Evolutionary conservation across 1,140 invertebrate species (phyloP), one percentile per base, ranked within the genome.

Genomic region (Drosophila navojoa): DNA sequence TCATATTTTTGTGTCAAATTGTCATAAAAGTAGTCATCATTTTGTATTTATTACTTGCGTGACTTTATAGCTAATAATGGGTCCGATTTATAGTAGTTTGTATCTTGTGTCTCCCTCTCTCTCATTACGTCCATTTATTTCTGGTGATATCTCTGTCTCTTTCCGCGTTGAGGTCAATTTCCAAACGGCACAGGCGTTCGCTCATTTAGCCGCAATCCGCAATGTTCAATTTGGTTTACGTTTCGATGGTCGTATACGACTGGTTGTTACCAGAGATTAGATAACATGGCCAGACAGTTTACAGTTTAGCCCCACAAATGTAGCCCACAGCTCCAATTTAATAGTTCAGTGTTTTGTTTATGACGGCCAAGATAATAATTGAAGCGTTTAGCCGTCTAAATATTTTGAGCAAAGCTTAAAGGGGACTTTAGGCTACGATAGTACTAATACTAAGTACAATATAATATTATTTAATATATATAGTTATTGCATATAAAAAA

Each of bases 121-220:
- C 9, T 35, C 32, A 29, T 6, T 29, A 2, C 5, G 0, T 29
- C 27, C 27, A 32, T 32, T 32, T 9, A 9, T 32, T 32, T 32
- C 10, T 9, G 6, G 1, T 1, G 7, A 9, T 29, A 32, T 38
- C 9, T 13, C 11, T 1, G 6, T 7, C 9, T 38, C 10, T 38
- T 4, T n/a, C 15, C 22, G 25, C n/a, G 25, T 62, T 55, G 22
- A 59, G 76, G 71, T 78, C 79, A 77, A 77, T 77, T 81, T 67
- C 44, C 27, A 74, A 73, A 74, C 62, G 45, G 69, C 60, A 77
- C 63, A 79, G 57, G 68, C 62, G 80, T 68, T 60, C 62, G 80
- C 73, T 60, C 74, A 75, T 79, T 79, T 70, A 47, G 70, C 77
- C 77, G 59, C 59, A 71, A 79, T 79, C 75, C 61, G 71, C 61